A percentile compares a stretch with the other conserved stretches of the same genome.
phyloP scores from a whole-genome alignment of 2,113 vertebrate species.

The Scophthalmus maximus region DNA sequence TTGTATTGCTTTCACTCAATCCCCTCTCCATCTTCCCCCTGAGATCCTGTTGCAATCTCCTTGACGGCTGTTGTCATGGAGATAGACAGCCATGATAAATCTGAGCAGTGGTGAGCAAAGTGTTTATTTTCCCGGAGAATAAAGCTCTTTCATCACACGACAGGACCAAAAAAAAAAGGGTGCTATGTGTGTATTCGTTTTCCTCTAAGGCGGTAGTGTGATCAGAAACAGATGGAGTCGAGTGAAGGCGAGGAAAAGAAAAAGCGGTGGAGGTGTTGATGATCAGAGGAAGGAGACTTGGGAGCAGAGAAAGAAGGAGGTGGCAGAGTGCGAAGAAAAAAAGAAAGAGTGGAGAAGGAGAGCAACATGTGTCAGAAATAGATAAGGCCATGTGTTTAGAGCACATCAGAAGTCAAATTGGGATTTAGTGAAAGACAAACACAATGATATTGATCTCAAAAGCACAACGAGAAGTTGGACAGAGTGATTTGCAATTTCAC shows the following conservation, averaged over 20 bases:
- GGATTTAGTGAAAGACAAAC: too few relatives aligned
- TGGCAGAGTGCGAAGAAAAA: constrained; percentile 14
- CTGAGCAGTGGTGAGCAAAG: constrained; percentile 4
- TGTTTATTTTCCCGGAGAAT: background rate
- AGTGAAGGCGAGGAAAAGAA: constrained; percentile 36
- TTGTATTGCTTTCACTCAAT: constrained; percentile 77
- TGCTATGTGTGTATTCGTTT: background rate
- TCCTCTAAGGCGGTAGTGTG: background rate
- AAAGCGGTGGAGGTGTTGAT: constrained; percentile 58
- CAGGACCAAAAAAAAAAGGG: background rate
- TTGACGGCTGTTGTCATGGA: constrained; percentile 65
- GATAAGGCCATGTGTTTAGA: constrained; percentile 21
- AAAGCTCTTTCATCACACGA: background rate
- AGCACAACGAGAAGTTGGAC: background rate
- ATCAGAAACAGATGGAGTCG: constrained; percentile 48
- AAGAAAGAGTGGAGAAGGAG: too few relatives aligned
- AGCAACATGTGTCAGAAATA: background rate
- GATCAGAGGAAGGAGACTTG: constrained; percentile 33
- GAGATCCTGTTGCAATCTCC: constrained; percentile 38
- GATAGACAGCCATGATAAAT: constrained; percentile 49
- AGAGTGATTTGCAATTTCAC: background rate
- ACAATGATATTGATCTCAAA: background rate
- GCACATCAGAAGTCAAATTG: background rate
- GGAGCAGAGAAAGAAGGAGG: constrained; percentile 9
- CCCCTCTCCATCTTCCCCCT: constrained; percentile 22